phyloP scores from a whole-genome alignment of 2,113 vertebrate species.

The Prunella himalayana region DNA sequence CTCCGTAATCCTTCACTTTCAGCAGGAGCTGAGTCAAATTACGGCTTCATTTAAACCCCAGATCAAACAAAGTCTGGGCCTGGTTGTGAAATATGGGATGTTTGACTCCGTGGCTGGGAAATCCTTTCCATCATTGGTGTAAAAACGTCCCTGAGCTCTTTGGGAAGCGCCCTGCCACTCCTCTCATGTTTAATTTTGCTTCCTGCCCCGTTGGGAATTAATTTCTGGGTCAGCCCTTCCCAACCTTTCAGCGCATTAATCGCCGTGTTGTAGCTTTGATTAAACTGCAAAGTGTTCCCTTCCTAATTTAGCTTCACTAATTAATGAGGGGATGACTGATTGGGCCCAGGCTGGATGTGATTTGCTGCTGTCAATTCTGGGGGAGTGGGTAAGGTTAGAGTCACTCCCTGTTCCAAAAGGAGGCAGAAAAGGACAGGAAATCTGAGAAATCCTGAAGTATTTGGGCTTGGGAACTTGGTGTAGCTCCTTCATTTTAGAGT shows the following conservation, averaged over 20 bases:
- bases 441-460: not conserved
- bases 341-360: rapidly evolving
- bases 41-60: not conserved
- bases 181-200: not conserved
- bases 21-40: not conserved
- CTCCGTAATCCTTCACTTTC: not conserved
- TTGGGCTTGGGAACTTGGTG: not conserved
- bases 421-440: not conserved
- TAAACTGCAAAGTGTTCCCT: not conserved
- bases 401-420: not conserved
- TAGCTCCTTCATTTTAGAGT: not conserved
- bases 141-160: not conserved
- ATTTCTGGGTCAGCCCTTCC: conserved; percentile 22
- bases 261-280: not conserved
- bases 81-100: not conserved
- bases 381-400: not conserved
- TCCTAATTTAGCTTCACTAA: not conserved
- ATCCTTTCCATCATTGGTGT: not conserved
- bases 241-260: not conserved
- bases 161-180: rapidly evolving
- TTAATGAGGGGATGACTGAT: not conserved
- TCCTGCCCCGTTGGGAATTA: not conserved
- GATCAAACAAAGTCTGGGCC: not conserved
- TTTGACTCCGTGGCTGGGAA: not conserved
- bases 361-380: not conserved